These are phyloP conservation scores for Aphis gossypii DNA, from an alignment of 1,140 invertebrate species.

Conservation along the genomic window DNA sequence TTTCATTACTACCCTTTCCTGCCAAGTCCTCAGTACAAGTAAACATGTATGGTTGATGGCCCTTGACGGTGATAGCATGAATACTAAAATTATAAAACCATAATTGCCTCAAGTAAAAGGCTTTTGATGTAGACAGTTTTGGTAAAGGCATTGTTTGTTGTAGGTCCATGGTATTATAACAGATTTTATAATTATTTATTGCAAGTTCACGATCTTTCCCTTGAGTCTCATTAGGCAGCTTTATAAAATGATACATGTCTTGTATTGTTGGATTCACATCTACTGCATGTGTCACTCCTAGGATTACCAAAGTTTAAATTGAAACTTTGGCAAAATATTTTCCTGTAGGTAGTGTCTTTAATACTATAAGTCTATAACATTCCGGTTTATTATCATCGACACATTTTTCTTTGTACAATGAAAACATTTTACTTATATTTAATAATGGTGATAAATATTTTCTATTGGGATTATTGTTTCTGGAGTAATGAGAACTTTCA, in stretches of 20 bases:
- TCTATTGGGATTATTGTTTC: background rate
- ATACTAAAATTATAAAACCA: background rate
- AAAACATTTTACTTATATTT: background rate
- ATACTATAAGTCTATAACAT: background rate
- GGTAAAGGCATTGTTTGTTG: constrained; percentile 5
- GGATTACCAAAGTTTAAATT: background rate
- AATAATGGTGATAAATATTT: background rate
- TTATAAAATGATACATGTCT: background rate
- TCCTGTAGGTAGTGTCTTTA: background rate
- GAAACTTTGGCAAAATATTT: background rate
- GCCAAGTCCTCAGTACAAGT: background rate
- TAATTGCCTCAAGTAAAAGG: background rate
- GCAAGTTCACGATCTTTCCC: background rate
- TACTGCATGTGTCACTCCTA: background rate
- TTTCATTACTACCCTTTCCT: background rate
- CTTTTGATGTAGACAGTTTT: background rate
- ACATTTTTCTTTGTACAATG: background rate
- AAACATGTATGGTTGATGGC: background rate
- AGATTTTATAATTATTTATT: background rate
- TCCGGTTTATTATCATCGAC: background rate
- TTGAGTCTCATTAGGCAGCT: background rate
- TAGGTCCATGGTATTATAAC: background rate
- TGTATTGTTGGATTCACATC: background rate
- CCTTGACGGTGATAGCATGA: background rate
- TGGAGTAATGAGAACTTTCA: background rate